Base-by-base conservation (phyloP, 2,797 vertebrate genomes). In the Labeo calbasu region DNA sequence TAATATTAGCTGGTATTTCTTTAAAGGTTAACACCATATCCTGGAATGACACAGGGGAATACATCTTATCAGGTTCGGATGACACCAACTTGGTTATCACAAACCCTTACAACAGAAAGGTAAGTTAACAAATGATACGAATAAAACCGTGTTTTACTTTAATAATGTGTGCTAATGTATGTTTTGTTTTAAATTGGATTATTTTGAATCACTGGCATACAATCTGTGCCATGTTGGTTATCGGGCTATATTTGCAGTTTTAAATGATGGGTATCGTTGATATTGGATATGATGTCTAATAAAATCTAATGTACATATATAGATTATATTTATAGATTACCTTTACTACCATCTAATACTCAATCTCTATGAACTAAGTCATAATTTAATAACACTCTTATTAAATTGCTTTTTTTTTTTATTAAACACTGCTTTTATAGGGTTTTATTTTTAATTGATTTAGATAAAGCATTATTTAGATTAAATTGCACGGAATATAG, bases 31-130 rank as follows among this genome's bases (percentile, higher is more conserved):
- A 99, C 93, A 98, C 98, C 50, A 99, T 99, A 94, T 99, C 96
- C 89, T 99, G 98, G 98, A 99, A 97, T 88, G 97, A 98, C 88
- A 99, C 98, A n/a, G 98, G 98, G 81, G 97, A 99, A 92, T 99
- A 99, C 90, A 96, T 99, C 92, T 94, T 99, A 88, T 99, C 98
- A 79, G 98, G 98, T 81, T 99, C 98, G 2, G 98, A 99, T 91
- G 98, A 99, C 84, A 99, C 98, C 82, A 98, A 97, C 90, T 92
- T 99, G 95, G 97, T 97, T 82, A 99, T 99, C 89, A 97, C 95
- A 83, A 99, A 98, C 92, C 98, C 98, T 4, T 99, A 98, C 92
- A 98, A 96, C 93, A 97, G 97, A 95, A 99, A 99, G 96, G 98
- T 99, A 93, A 83, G 87, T 79, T 40, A 9, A 40, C 25, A 61